Conservation (phyloP, 2,113 vertebrate species). For the Piprites chloris region DNA sequence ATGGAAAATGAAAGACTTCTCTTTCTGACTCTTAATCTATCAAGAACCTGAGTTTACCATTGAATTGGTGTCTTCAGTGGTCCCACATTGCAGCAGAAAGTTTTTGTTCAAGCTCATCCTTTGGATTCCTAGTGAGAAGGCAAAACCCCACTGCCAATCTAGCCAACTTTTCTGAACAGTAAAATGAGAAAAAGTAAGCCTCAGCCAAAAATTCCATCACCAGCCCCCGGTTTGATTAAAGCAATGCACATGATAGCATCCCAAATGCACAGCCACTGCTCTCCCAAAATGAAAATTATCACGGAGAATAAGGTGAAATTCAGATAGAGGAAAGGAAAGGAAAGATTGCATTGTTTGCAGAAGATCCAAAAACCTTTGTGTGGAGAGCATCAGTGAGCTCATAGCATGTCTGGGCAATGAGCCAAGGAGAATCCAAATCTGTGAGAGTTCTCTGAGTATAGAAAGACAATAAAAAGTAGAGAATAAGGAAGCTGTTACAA, state of each 20-base stretch:
- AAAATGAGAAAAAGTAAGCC: background rate
- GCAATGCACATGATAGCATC: background rate
- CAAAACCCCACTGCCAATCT: background rate
- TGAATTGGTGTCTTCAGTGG: background rate
- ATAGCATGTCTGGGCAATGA: background rate
- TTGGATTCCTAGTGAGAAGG: background rate
- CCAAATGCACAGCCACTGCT: background rate
- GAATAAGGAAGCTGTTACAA: background rate
- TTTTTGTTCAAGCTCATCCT: background rate
- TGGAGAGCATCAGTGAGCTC: fast-evolving
- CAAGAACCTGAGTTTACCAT: background rate
- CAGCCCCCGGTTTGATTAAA: background rate
- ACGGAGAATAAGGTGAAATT: background rate
- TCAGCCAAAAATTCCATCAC: background rate
- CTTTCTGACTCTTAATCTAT: background rate
- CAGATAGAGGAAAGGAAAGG: background rate
- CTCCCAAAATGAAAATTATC: background rate
- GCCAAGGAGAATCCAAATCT: background rate
- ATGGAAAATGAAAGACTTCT: background rate
- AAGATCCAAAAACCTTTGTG: background rate
- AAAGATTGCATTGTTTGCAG: background rate
- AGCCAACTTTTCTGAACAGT: background rate
- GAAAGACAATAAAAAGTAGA: background rate
- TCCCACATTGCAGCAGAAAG: background rate
- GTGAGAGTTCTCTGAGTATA: background rate